These are phyloP conservation scores for Heliconius hermathena DNA, from an alignment of 1,140 invertebrate genomes.

Conservation along the genomic window DNA sequence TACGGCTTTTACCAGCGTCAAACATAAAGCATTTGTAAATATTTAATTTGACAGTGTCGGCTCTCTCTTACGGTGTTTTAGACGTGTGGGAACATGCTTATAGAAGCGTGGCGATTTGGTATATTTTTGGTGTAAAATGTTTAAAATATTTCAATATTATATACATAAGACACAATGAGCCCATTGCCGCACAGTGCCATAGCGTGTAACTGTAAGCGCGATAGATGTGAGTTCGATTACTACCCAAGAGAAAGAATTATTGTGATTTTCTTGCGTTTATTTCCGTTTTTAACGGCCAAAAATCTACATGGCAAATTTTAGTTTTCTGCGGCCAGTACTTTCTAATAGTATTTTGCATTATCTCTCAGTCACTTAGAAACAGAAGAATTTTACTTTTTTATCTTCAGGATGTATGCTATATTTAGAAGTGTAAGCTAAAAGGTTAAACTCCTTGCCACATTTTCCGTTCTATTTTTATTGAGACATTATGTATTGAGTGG, in stretches of 20 bases:
- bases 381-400: too few relatives aligned
- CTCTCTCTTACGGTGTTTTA: constrained; percentile 31
- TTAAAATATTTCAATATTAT: background rate
- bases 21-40: constrained; percentile 34
- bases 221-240: background rate
- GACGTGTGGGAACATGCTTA: constrained; percentile 28
- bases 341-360: too few relatives aligned
- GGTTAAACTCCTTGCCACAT: too few relatives aligned
- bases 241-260: background rate
- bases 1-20: constrained; percentile 40
- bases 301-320: too few relatives aligned
- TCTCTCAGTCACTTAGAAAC: too few relatives aligned
- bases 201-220: background rate
- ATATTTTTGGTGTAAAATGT: background rate
- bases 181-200: background rate
- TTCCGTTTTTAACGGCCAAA: too few relatives aligned
- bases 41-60: constrained; percentile 39
- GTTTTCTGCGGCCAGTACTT: too few relatives aligned
- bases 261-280: too few relatives aligned
- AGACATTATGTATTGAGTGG: too few relatives aligned
- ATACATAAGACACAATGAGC: background rate
- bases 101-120: constrained; percentile 2
- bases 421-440: too few relatives aligned
- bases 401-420: too few relatives aligned
- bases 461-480: too few relatives aligned